phyloP scores from a whole-genome alignment of 2,888 invertebrate genomes.

The Bimastos eiseni region DNA sequence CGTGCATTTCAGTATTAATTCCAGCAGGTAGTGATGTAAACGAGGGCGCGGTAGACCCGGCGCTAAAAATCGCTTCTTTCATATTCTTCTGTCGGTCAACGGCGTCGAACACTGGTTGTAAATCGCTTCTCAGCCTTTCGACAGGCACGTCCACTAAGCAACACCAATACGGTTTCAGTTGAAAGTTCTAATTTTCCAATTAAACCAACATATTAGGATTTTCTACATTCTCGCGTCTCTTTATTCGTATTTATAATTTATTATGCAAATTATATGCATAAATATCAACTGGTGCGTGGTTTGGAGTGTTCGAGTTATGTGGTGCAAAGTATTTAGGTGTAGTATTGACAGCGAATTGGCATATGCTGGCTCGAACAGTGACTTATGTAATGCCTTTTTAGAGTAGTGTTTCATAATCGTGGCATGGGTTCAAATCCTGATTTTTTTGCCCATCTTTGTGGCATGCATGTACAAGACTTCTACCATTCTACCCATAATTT shows the following conservation, averaged over 20 bases:
- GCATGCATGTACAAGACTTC: too few relatives aligned
- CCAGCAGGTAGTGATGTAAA: neutral
- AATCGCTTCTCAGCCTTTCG: neutral
- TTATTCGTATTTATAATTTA: slow-evolving; percentile 7
- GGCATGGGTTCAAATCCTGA: neutral
- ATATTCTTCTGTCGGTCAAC: neutral
- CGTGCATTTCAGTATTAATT: neutral
- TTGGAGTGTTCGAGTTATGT: neutral
- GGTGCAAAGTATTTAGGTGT: too few relatives aligned
- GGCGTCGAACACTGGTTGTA: neutral
- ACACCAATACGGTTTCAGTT: neutral
- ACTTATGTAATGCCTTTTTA: neutral
- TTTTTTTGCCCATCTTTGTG: neutral
- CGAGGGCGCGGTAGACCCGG: neutral
- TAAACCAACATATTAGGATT: slow-evolving; percentile 15
- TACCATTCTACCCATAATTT: too few relatives aligned
- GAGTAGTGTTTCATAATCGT: neutral
- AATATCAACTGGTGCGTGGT: neutral
- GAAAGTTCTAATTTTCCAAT: slow-evolving; percentile 1
- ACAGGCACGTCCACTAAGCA: neutral
- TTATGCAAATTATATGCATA: slow-evolving; percentile 26
- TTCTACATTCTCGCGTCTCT: neutral
- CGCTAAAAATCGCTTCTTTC: neutral
- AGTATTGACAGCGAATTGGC: neutral
- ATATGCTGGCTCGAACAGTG: neutral